Percentiles rank a stretch among this genome's conserved stretches.
Evolutionary conservation across 2,113 vertebrate genomes (phyloP).

Genomic region (Psilopogon haemacephalus): DNA sequence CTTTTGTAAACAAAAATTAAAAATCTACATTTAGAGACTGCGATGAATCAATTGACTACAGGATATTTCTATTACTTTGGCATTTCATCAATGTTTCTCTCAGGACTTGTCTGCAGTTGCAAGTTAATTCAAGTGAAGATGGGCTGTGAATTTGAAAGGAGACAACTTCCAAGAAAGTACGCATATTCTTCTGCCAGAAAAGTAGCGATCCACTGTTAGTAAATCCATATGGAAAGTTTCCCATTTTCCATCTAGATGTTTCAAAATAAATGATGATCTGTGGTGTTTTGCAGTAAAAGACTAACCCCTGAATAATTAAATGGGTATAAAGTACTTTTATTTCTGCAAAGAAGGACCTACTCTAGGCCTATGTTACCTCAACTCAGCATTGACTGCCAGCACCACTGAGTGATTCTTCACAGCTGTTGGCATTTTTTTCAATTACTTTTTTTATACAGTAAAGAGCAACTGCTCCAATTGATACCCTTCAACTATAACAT

Average conservation of each 20-base stretch:
- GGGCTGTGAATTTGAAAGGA: not conserved
- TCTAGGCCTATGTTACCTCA: not conserved
- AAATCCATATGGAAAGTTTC: not conserved
- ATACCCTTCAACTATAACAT: not conserved
- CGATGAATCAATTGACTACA: not conserved
- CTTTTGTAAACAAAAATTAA: not conserved
- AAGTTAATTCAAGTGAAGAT: not conserved
- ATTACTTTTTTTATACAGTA: not conserved
- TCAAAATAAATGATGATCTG: not conserved
- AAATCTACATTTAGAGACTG: not conserved
- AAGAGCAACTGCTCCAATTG: not conserved
- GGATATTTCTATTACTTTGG: constrained; percentile 2
- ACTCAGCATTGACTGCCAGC: not conserved
- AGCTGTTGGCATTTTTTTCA: not conserved
- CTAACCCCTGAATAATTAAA: not conserved
- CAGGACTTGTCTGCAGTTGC: not conserved
- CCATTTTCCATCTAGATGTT: not conserved
- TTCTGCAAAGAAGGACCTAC: not conserved
- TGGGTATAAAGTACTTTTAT: not conserved
- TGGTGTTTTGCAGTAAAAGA: not conserved
- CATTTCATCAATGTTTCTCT: constrained; percentile 23
- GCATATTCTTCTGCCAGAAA: not conserved
- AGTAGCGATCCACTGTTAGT: not conserved
- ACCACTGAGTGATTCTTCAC: not conserved
- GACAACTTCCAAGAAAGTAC: not conserved